Percentiles rank a stretch among this genome's conserved stretches.
Evolutionary conservation across 2,888 invertebrate genomes (phyloP).

Genomic region (Tetanocera ferruginea): DNA sequence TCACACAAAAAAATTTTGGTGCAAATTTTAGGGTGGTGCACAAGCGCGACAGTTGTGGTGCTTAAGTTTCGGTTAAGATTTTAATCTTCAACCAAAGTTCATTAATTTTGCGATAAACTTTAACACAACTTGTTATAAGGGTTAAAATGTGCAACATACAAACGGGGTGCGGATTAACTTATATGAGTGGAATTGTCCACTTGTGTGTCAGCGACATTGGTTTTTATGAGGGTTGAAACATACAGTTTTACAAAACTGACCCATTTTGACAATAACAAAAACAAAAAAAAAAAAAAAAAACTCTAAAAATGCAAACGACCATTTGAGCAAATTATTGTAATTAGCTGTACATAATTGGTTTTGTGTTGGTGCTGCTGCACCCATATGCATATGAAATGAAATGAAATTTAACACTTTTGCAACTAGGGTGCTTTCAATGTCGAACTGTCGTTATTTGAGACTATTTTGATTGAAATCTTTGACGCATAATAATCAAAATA

Average conservation of each 20-base stretch:
- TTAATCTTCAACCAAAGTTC: slow-evolving; percentile 10
- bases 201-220: not conserved
- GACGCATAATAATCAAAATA: not conserved
- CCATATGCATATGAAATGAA: not conserved
- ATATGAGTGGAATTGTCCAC: not conserved
- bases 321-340: not conserved
- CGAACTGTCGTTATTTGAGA: slow-evolving; percentile 11
- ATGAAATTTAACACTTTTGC: too few species aligned
- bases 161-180: not conserved
- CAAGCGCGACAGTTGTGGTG: not conserved
- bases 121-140: not conserved
- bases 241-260: not conserved
- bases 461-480: slow-evolving; percentile 24
- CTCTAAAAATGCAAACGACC: not conserved
- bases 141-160: not conserved
- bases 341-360: not conserved
- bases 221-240: slow-evolving; percentile 1
- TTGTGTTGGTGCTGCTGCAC: not conserved
- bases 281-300: too few species aligned
- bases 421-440: not conserved
- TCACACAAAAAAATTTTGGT: not conserved
- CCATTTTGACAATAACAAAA: not conserved
- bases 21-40: not conserved
- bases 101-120: slow-evolving; percentile 19
- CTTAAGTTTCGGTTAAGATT: slow-evolving; percentile 1